Percentiles rank a stretch among this genome's conserved stretches.
Conservation (phyloP, 2,797 vertebrate genomes). For the Nannoperca australis region DNA sequence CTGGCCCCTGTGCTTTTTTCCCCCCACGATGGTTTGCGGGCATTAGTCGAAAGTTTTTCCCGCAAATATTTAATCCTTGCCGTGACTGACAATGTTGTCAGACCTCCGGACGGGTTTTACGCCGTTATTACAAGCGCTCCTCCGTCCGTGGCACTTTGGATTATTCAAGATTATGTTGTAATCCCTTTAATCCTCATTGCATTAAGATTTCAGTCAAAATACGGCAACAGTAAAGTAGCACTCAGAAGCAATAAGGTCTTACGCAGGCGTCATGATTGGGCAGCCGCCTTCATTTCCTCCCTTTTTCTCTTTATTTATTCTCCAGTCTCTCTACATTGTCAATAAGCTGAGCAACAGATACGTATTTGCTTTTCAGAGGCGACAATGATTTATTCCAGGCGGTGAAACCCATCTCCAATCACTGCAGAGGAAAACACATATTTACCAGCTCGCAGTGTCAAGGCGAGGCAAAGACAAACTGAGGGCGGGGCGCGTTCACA, state of each 20-base stretch:
- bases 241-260: conserved; percentile 91
- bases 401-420: conserved; percentile 63
- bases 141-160: conserved; percentile 97
- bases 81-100: conserved; percentile 93
- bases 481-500: conserved; percentile 50
- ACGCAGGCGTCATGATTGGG: conserved; percentile 88
- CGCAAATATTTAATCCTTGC: conserved; percentile 86
- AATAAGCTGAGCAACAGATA: conserved; percentile 65
- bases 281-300: conserved; percentile 73
- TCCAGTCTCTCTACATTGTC: conserved; percentile 67
- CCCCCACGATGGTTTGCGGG: conserved; percentile 55
- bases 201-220: conserved; percentile 99
- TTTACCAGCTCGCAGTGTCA: conserved; percentile 61
- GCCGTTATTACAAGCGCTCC: conserved; percentile 88
- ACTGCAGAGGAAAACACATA: conserved; percentile 72
- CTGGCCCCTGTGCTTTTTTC: conserved; percentile 49
- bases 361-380: conserved; percentile 71
- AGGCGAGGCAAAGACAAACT: conserved; percentile 59
- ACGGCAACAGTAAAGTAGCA: conserved; percentile 94
- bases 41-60: conserved; percentile 81
- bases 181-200: conserved; percentile 98
- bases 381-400: conserved; percentile 70
- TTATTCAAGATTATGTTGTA: conserved; percentile 99
- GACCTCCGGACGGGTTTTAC: conserved; percentile 90
- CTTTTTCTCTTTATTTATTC: conserved; percentile 76